Conservation (phyloP, 2,888 invertebrate species). For the Koerneria pararmatus region DNA sequence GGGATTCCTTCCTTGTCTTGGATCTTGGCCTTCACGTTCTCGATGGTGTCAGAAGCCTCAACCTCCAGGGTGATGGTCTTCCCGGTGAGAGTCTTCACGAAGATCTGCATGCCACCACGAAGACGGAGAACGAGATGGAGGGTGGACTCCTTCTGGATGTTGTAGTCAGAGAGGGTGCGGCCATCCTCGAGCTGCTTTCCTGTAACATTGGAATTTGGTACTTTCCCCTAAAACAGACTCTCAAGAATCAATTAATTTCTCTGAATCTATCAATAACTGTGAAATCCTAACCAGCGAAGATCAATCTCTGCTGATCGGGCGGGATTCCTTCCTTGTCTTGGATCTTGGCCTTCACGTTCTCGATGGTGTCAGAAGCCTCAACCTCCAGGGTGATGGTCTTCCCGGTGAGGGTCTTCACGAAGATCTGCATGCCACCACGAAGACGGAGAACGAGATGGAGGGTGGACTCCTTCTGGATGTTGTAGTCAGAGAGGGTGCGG, state of each 20-base stretch:
- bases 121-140: conserved; percentile 66
- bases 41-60: conserved; percentile 55
- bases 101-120: conserved; percentile 78
- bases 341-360: conserved; percentile 57
- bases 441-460: conserved; percentile 66
- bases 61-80: conserved; percentile 68
- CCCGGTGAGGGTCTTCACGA: conserved; percentile 87
- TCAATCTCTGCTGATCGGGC: conserved; percentile 53
- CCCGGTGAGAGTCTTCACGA: conserved; percentile 87
- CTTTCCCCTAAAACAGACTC: too few species aligned
- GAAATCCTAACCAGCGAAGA: conserved; percentile 43
- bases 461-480: conserved; percentile 80
- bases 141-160: conserved; percentile 80
- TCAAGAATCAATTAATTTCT: too few species aligned
- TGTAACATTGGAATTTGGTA: too few species aligned
- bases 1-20: conserved; percentile 58
- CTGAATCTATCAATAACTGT: too few species aligned
- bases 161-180: conserved; percentile 85
- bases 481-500: conserved; percentile 85
- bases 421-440: conserved; percentile 78
- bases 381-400: conserved; percentile 68
- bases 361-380: conserved; percentile 55
- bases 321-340: conserved; percentile 58
- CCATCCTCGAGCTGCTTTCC: conserved; percentile 88
- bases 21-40: conserved; percentile 57